Evolutionary conservation across 2,113 vertebrate genomes (phyloP).

Genomic region (Eublepharis macularius): DNA sequence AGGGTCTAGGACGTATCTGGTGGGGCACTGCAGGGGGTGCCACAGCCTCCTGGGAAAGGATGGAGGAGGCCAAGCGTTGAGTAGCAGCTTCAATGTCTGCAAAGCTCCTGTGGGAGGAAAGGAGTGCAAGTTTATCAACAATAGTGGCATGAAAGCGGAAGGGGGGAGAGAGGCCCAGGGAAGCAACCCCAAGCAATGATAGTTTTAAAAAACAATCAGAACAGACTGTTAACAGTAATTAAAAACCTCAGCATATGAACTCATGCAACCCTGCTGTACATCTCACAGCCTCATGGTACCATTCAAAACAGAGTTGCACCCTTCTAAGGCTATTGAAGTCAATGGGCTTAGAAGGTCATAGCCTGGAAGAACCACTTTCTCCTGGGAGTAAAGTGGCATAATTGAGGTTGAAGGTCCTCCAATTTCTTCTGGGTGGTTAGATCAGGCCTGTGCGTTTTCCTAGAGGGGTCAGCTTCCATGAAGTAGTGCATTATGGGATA

Average conservation of each 20-base stretch:
- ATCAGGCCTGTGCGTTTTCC: background rate
- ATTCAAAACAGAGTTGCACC: no score
- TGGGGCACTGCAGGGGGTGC: background rate
- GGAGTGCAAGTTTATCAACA: background rate
- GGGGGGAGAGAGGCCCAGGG: no score
- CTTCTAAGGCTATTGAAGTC: no score
- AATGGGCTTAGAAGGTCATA: no score
- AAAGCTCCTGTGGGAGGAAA: slow-evolving; percentile 8
- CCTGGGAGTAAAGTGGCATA: background rate
- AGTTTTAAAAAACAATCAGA: background rate
- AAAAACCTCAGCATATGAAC: no score
- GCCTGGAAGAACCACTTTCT: background rate
- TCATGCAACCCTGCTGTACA: no score
- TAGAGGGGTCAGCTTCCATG: no score
- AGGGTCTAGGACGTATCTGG: no score
- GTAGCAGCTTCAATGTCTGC: slow-evolving; percentile 22
- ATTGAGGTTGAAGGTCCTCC: background rate
- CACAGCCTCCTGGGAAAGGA: slow-evolving; percentile 17
- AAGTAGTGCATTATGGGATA: background rate
- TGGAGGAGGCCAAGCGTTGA: slow-evolving; percentile 17
- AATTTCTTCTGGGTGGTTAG: background rate
- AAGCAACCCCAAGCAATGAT: background rate
- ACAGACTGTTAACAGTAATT: no score
- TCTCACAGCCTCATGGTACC: no score
- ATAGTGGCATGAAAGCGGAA: no score